phyloP scores from a whole-genome alignment of 2,888 invertebrate species.

The Leptopterna dolabrata region DNA sequence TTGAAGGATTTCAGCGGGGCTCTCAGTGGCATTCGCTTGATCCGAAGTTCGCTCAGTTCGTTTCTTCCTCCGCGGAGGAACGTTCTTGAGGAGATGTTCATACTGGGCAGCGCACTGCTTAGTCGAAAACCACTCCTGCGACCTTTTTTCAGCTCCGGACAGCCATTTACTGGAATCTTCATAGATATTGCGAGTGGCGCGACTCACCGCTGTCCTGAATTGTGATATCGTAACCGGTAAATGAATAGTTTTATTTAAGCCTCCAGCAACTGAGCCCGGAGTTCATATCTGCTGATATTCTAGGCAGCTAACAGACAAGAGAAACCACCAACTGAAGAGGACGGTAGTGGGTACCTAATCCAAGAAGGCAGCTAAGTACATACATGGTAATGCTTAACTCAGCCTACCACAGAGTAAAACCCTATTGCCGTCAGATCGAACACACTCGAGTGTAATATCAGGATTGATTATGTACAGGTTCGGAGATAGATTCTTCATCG shows the following conservation, averaged over 20 bases:
- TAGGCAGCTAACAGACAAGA: background rate
- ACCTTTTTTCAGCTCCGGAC: slow-evolving; percentile 77
- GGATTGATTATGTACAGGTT: too few relatives aligned
- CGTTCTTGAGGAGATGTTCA: slow-evolving; percentile 81
- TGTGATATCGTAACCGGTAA: background rate
- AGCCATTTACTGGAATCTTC: slow-evolving; percentile 69
- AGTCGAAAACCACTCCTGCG: slow-evolving; percentile 89
- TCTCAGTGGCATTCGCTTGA: slow-evolving; percentile 40
- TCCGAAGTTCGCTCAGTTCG: slow-evolving; percentile 64
- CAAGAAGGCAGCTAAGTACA: too few relatives aligned
- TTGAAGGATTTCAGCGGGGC: slow-evolving; percentile 10
- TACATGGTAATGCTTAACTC: too few relatives aligned
- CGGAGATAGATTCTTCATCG: too few relatives aligned
- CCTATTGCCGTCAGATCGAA: too few relatives aligned
- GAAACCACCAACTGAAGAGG: background rate
- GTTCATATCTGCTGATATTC: too few relatives aligned
- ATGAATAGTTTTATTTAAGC: too few relatives aligned
- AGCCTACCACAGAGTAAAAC: too few relatives aligned
- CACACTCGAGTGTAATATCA: too few relatives aligned
- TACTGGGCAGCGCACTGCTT: slow-evolving; percentile 93
- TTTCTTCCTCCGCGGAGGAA: slow-evolving; percentile 84
- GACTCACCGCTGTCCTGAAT: slow-evolving; percentile 83
- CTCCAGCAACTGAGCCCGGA: too few relatives aligned
- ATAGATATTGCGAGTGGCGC: slow-evolving; percentile 73
- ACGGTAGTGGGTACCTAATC: background rate